Evolutionary conservation across 1,140 invertebrate species (phyloP), one percentile per base, ranked within the genome.

Genomic region (Nasonia vitripennis): DNA sequence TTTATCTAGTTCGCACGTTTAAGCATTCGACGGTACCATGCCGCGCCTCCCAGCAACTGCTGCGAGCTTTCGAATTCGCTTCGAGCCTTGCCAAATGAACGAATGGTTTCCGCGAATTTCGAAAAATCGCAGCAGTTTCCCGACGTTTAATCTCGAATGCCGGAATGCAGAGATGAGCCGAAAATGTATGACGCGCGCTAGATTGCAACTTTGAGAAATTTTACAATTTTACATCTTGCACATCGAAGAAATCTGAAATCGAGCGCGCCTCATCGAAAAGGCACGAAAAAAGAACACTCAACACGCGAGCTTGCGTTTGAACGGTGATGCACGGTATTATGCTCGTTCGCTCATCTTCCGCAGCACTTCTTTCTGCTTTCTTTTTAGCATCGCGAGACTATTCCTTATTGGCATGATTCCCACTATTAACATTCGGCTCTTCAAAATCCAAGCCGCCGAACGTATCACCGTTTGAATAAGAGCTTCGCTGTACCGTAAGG

Each of bases 401-500:
- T 81, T 82, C 31, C 31, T 51, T 75, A 75, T 75, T 82, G 81
- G 71, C 71, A 23, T 34, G 27, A n/a, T 37, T 82, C 23, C 48
- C 14, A 75, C 23, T 81, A 51, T 81, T 81, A 41, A 73, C n/a
- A 82, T 82, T 7, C 20, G 41, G 6, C 23, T 74, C 34, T 75
- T 27, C 31, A 51, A 11, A 23, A 27, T 48, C 41, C 7, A 51
- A 51, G 1, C 45, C 2, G 37, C 37, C 73, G 73, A 74, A 75
- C n/a, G 34, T 20, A 86, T 82, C 27, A 48, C 80, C 84, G 74
- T 78, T 86, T 78, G 70, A 73, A 86, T 31, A 37, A 81, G 17
- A 70, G 79, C 62, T 78, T 85, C 55, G 17, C 48, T 55, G 27
- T 14, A 5, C 62, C 20, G 27, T 20, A 55, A 83, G 20, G 73